A percentile compares a stretch with the other conserved stretches of the same genome.
phyloP scores from a whole-genome alignment of 2,888 invertebrate genomes.

The Catonia carolina region DNA sequence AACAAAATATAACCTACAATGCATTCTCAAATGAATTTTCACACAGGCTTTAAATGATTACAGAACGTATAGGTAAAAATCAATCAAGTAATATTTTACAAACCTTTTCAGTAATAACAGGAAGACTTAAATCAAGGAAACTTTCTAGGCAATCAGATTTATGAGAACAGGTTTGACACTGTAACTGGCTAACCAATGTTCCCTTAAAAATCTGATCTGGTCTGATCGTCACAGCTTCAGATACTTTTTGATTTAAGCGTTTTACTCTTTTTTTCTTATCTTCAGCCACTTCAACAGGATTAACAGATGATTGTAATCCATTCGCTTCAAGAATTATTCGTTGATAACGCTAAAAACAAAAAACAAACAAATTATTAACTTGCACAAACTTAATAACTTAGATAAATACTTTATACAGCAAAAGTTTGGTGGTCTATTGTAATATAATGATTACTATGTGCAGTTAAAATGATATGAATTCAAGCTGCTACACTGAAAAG shows the following conservation, averaged over 20 bases:
- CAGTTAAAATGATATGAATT: too few species aligned
- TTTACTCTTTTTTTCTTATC: slow-evolving; percentile 70
- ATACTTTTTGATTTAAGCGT: slow-evolving; percentile 75
- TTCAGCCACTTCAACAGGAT: slow-evolving; percentile 69
- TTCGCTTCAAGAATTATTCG: slow-evolving; percentile 69
- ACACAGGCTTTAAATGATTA: too few species aligned
- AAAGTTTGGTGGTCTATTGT: too few species aligned
- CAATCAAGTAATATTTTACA: too few species aligned
- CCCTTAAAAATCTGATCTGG: slow-evolving; percentile 93
- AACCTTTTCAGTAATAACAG: slow-evolving; percentile 65
- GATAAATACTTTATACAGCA: too few species aligned
- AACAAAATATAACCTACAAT: too few species aligned
- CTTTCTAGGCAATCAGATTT: slow-evolving; percentile 83
- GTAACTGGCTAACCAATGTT: slow-evolving; percentile 77
- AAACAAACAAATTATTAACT: slow-evolving; percentile 39
- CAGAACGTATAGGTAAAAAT: too few species aligned
- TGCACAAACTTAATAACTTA: too few species aligned
- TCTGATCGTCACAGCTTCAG: slow-evolving; percentile 60
- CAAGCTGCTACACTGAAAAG: too few species aligned
- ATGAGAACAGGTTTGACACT: slow-evolving; percentile 83
- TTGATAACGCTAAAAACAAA: slow-evolving; percentile 62
- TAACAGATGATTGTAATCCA: slow-evolving; percentile 64
- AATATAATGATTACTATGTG: too few species aligned
- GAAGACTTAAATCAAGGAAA: slow-evolving; percentile 91
- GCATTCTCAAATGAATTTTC: too few species aligned